Base-by-base conservation (phyloP, 1,140 invertebrate species). In the Heliconius eleuchia region DNA sequence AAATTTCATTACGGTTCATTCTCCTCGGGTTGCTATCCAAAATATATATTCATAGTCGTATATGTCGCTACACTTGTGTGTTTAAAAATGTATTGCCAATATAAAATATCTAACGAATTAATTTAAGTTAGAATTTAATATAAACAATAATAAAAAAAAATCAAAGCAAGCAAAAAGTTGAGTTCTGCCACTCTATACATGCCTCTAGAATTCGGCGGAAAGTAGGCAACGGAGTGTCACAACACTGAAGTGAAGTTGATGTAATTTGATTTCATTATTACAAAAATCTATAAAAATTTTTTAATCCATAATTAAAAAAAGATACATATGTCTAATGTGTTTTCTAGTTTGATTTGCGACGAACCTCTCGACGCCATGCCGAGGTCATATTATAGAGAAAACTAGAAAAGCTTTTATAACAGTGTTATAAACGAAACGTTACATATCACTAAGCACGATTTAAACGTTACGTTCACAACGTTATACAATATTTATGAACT, bases 1-100 rank as follows among this genome's bases (percentile, higher is more conserved):
- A 80, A 83, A 85, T 83, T 83, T 79, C 71, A 82, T 86, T 83
- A 81, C 80, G n/a, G 74, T n/a, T 66, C 34, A 70, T 50, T 73
- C 39, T 72, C 71, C 72, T 30, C 34, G 37, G n/a, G 71, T 72
- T 72, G 37, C 71, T 72, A 72, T n/a, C 37, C 71, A 39, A n/a
- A 66, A 27, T 66, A 60, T 23, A 60, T 60, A 66, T 66, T 66
- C 6, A 66, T 30, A 30, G 19, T 30, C 60, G 23, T 27, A 66
- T 30, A 30, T 3, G 11, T 27, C 27, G 60, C 23, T 66, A 27
- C 9, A n/a, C 2, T 57, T 66, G 30, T 3, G 11, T 30, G 9
- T 5, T 3, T 23, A 23, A 19, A 19, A 52, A 46, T 46, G 16
- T 16, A 46, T 46, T 46, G 1, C 18, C 3, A 60, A n/a, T n/a